phyloP scores from a whole-genome alignment of 1,140 invertebrate species.

The Brevipalpus yothersi region DNA sequence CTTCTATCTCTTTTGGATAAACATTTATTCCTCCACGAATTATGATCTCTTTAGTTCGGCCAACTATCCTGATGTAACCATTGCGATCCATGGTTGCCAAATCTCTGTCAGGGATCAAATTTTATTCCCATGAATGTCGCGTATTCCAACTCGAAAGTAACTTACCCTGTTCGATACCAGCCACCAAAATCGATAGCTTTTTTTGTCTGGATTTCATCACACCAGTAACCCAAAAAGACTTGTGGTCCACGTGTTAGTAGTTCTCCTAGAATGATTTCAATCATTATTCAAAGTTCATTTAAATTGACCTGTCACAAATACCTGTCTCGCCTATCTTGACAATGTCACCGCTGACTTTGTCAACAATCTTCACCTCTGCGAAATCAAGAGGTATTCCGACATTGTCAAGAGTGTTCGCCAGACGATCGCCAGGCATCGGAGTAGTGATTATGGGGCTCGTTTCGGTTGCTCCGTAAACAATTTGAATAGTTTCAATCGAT shows the following conservation, averaged over 20 bases:
- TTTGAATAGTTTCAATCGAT: not conserved
- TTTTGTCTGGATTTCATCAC: conserved; percentile 49
- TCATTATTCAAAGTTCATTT: not conserved
- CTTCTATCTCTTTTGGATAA: conserved; percentile 12
- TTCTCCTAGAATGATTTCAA: conserved; percentile 34
- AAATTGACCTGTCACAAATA: not conserved
- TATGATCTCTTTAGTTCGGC: conserved; percentile 27
- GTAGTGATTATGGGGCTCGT: conserved; percentile 41
- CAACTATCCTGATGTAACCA: conserved; percentile 51
- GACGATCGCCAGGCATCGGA: conserved; percentile 36
- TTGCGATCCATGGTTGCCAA: conserved; percentile 29
- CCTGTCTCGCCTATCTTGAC: conserved; percentile 9
- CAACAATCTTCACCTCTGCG: conserved; percentile 46
- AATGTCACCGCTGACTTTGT: conserved; percentile 23
- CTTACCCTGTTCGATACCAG: conserved; percentile 77
- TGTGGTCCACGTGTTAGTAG: conserved; percentile 51
- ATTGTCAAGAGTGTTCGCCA: conserved; percentile 36
- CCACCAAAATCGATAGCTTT: conserved; percentile 38
- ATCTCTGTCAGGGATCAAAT: not conserved
- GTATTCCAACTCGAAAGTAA: not conserved
- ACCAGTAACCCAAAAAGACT: conserved; percentile 65
- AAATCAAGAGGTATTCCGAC: conserved; percentile 55
- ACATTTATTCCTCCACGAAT: conserved; percentile 13
- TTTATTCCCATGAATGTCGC: not conserved
- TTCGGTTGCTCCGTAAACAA: conserved; percentile 66